A percentile compares a stretch with the other conserved stretches of the same genome.
phyloP scores from a whole-genome alignment of 2,113 vertebrate genomes.

The Mobula hypostoma region DNA sequence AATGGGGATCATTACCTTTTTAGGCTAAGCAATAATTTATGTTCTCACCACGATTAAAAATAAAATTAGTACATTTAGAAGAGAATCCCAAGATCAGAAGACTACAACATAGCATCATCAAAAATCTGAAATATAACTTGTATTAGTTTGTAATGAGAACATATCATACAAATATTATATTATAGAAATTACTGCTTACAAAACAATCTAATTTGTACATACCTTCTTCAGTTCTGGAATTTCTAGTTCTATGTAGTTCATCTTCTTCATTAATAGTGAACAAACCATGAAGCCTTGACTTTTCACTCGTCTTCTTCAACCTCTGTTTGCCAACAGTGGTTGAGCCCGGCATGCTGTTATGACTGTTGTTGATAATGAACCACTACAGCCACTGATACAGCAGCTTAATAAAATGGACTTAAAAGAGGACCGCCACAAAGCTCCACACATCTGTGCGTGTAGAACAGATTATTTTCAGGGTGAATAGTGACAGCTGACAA shows the following conservation, averaged over 20 bases:
- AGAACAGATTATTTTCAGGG: constrained; percentile 53
- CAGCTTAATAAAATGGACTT: constrained; percentile 49
- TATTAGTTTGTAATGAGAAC: background rate
- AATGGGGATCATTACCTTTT: background rate
- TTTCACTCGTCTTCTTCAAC: constrained; percentile 67
- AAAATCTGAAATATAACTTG: background rate
- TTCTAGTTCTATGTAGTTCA: constrained; percentile 72
- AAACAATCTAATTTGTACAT: constrained; percentile 43
- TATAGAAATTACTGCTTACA: background rate
- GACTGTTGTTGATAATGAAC: constrained; percentile 34
- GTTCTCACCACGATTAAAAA: background rate
- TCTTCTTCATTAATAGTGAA: constrained; percentile 96
- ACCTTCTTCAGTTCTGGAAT: constrained; percentile 66
- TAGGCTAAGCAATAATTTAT: background rate
- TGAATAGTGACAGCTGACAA: constrained; percentile 59
- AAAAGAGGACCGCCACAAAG: constrained; percentile 52
- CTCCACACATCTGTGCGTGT: constrained; percentile 58
- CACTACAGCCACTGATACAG: constrained; percentile 2
- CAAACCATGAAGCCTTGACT: constrained; percentile 65
- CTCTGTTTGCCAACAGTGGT: constrained; percentile 57
- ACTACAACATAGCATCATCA: background rate
- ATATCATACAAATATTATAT: background rate
- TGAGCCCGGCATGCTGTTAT: constrained; percentile 58
- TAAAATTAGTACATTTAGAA: background rate
- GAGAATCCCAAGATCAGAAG: background rate